A percentile compares a stretch with the other conserved stretches of the same genome.
These are phyloP conservation scores for Cyrtodaria siliqua DNA, from an alignment of 2,888 invertebrate genomes.

Conservation along the genomic window DNA sequence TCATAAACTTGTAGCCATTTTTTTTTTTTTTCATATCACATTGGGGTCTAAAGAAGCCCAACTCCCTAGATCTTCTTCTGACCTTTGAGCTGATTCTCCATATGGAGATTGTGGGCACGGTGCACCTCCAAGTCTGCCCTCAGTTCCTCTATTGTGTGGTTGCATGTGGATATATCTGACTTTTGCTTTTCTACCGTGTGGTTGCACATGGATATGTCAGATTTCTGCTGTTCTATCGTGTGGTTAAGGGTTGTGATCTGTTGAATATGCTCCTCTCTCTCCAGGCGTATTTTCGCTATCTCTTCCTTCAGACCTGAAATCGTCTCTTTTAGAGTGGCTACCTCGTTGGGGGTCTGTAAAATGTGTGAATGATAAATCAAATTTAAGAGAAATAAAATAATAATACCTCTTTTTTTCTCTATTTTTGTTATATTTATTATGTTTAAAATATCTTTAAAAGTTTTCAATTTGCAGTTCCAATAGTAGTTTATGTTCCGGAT, in stretches of 20 bases:
- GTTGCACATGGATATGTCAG: slow-evolving; percentile 59
- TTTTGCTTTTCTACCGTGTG: slow-evolving; percentile 58
- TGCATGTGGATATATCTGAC: slow-evolving; percentile 47
- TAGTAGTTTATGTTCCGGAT: too few species aligned
- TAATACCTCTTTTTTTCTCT: too few species aligned
- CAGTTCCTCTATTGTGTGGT: slow-evolving; percentile 33
- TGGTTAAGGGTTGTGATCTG: slow-evolving; percentile 51
- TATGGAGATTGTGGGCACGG: slow-evolving; percentile 50
- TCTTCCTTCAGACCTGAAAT: slow-evolving; percentile 48
- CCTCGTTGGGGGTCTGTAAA: not conserved
- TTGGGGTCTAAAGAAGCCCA: too few species aligned
- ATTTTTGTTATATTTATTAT: too few species aligned
- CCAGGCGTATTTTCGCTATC: slow-evolving; percentile 53
- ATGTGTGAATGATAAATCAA: too few species aligned
- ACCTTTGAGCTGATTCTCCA: slow-evolving; percentile 66
- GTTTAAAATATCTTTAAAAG: too few species aligned
- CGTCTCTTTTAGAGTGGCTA: slow-evolving; percentile 4
- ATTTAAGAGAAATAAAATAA: too few species aligned
- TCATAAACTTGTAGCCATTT: too few species aligned
- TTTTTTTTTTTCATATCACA: too few species aligned
- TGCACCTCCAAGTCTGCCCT: slow-evolving; percentile 43
- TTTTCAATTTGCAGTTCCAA: too few species aligned
- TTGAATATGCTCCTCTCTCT: slow-evolving; percentile 61
- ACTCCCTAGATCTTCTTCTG: too few species aligned
- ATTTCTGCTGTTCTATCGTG: slow-evolving; percentile 42